Percentiles rank a stretch among this genome's conserved stretches.
Conservation (phyloP, 2,797 vertebrate genomes). For the Coluber constrictor region DNA sequence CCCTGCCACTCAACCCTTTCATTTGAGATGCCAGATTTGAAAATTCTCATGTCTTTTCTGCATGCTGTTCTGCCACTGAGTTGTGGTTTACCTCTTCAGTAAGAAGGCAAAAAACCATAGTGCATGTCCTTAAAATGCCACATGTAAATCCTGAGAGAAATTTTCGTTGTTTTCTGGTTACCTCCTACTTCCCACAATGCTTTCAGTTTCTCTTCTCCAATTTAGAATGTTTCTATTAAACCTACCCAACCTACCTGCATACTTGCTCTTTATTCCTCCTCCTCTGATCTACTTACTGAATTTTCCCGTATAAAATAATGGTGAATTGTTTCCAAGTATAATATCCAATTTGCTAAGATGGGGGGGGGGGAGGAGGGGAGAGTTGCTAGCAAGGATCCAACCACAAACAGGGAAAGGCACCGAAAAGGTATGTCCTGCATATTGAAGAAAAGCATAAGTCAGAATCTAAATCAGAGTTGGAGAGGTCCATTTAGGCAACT, state of each 20-base stretch:
- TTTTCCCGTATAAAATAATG: background rate
- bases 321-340: background rate
- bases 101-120: background rate
- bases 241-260: background rate
- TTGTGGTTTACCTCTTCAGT: background rate
- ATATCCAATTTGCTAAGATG: background rate
- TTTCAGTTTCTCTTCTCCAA: background rate
- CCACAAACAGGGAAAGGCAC: background rate
- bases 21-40: background rate
- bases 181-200: background rate
- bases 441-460: background rate
- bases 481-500: background rate
- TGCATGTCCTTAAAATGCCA: background rate
- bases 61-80: background rate
- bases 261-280: background rate
- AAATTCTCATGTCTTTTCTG: background rate
- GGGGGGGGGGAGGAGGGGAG: rapidly evolving
- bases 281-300: background rate
- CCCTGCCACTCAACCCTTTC: background rate
- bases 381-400: background rate
- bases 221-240: background rate
- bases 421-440: background rate
- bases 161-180: background rate
- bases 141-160: background rate
- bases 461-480: background rate